A percentile compares a stretch with the other conserved stretches of the same genome.
These are phyloP conservation scores for Lasioglossum zephyrum DNA, from an alignment of 2,888 invertebrate species.

Conservation along the genomic window DNA sequence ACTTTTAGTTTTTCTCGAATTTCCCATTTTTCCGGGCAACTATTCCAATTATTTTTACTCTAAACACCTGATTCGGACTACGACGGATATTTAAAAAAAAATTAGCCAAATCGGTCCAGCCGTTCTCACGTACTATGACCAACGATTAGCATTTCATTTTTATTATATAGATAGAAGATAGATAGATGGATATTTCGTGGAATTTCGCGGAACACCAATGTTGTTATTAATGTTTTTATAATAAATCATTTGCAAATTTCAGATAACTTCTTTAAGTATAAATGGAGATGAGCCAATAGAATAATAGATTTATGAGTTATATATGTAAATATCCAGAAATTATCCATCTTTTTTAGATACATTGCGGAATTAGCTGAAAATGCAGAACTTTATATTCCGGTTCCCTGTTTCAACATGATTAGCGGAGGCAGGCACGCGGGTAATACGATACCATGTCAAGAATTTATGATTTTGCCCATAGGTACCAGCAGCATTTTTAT, in stretches of 20 bases:
- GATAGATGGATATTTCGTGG: too few relatives aligned
- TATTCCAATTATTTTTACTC: too few relatives aligned
- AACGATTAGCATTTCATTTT: too few relatives aligned
- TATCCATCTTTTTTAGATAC: constrained; percentile 61
- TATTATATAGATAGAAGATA: too few relatives aligned
- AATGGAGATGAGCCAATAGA: background rate
- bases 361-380: constrained; percentile 77
- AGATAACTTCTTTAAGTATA: background rate
- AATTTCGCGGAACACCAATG: too few relatives aligned
- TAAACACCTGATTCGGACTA: too few relatives aligned
- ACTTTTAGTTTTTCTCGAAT: too few relatives aligned
- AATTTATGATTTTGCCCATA: constrained; percentile 79
- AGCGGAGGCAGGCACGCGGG: constrained; percentile 76
- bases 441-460: constrained; percentile 76
- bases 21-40: too few relatives aligned
- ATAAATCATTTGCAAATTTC: background rate
- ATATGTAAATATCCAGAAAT: background rate
- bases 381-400: constrained; percentile 74
- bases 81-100: too few relatives aligned
- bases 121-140: too few relatives aligned
- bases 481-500: constrained; percentile 34
- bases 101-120: too few relatives aligned
- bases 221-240: too few relatives aligned
- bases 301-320: background rate
- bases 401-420: constrained; percentile 80